Conservation (phyloP, 2,888 invertebrate species). For the Epicampocera succincta region DNA sequence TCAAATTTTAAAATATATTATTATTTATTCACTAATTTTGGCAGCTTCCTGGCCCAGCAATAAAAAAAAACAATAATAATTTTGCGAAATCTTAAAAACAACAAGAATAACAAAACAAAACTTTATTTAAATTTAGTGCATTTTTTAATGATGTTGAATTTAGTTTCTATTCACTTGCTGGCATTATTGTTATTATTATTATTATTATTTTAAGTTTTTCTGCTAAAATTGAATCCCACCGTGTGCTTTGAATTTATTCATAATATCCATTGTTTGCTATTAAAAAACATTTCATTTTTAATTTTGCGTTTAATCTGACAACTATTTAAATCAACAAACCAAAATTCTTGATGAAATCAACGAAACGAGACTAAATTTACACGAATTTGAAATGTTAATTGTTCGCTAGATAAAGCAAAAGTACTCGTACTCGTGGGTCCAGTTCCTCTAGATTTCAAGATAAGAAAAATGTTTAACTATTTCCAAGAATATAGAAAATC, state of each 20-base stretch:
- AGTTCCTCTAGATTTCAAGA: no score
- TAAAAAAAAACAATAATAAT: no score
- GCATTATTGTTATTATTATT: neutral
- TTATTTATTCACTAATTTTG: no score
- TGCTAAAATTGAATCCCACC: slow-evolving; percentile 21
- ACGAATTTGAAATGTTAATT: neutral
- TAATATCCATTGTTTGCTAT: slow-evolving; percentile 34
- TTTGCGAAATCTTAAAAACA: no score
- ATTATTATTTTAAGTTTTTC: neutral
- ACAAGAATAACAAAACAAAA: no score
- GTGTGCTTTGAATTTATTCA: slow-evolving; percentile 21
- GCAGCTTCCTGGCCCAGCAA: no score
- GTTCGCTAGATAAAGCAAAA: neutral
- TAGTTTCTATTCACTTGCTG: neutral
- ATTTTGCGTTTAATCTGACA: slow-evolving; percentile 30
- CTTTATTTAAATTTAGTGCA: neutral
- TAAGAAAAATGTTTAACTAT: no score
- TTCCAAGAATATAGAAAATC: no score
- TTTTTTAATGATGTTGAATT: neutral
- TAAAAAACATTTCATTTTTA: slow-evolving; percentile 32
- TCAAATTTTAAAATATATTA: no score
- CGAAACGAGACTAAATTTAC: neutral
- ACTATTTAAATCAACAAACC: slow-evolving; percentile 5
- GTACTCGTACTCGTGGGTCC: no score
- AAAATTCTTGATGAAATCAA: slow-evolving; percentile 7